Evolutionary conservation across 2,797 vertebrate genomes (phyloP).

Genomic region (Poecilia gillii): DNA sequence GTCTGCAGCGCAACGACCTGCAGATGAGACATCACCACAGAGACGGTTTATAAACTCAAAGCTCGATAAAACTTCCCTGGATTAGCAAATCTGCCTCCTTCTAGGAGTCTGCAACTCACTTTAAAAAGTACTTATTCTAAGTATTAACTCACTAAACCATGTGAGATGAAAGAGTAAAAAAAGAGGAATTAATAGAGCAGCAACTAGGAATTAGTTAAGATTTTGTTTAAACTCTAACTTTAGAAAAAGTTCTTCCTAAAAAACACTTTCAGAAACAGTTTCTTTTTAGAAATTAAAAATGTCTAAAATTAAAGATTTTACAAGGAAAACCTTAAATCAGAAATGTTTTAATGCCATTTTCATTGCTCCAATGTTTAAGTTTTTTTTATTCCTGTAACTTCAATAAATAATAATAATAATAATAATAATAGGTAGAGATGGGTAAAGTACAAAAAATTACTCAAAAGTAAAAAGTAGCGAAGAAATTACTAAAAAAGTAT

Average conservation of each 20-base stretch:
- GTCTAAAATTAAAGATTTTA: background rate
- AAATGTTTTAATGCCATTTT: background rate
- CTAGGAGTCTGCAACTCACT: background rate
- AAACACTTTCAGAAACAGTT: no score
- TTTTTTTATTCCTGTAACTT: background rate
- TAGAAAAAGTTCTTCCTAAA: no score
- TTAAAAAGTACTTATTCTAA: background rate
- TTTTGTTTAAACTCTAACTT: no score
- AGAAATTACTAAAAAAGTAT: no score
- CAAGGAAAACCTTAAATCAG: background rate
- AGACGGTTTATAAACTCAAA: background rate
- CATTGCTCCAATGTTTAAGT: background rate
- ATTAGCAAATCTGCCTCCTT: background rate
- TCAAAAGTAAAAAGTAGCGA: no score
- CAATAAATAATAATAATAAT: background rate
- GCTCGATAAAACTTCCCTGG: background rate
- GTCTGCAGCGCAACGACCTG: background rate
- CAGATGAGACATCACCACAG: background rate
- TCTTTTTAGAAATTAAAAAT: no score
- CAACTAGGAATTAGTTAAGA: no score
- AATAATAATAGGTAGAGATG: no score
- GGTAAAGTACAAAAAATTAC: no score
- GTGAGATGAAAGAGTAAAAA: no score
- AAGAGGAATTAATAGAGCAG: no score
- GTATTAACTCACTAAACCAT: background rate